Evolutionary conservation across 2,113 vertebrate species (phyloP), one percentile per base, ranked within the genome.

Genomic region (Bucco capensis): DNA sequence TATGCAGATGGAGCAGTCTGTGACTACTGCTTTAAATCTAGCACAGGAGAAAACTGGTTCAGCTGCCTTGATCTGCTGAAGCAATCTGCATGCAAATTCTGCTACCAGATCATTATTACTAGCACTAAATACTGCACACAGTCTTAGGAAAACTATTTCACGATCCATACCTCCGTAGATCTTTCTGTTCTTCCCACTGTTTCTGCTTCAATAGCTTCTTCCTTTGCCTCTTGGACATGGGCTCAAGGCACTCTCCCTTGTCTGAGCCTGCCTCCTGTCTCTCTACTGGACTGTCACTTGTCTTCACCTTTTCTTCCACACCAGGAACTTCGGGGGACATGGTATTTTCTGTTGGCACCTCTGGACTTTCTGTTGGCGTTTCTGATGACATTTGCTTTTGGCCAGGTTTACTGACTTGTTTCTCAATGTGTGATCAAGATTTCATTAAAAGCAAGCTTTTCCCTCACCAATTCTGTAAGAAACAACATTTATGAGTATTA

Each of bases 111-210:
- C 1, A 9, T 33, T 51, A 42, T 18, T 64, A 50, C 35, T 35
- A 83, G 50, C 31, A 62, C 30, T 60, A 79, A 40, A 15, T 10
- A 71, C 31, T 28, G 83, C 13, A 72, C 2, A 14, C 4, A 14
- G 58, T 64, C 22, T n/a, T 8, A 18, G 15, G 12, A 88, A 28
- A 50, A 5, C 15, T 22, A 19, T 53, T 86, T 53, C 33, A 40
- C 62, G 78, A 95, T 42, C 81, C 98, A 80, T 97, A 99, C 99
- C 98, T 99, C 66, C 99, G 97, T 2, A 98, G 96, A 31, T 98
- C 98, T 85, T 98, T 96, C 87, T 99, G 98, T 31, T 99, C 99
- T 88, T 99, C 99, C 99, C 99, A 99, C 31, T 98, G 98, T 89
- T 98, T 98, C 92, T 99, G 98, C 84, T 97, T 99, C 90, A 99